Percentiles rank a stretch among this genome's conserved stretches.
Conservation (phyloP, 2,113 vertebrate species). For the Hydrochoerus hydrochaeris region DNA sequence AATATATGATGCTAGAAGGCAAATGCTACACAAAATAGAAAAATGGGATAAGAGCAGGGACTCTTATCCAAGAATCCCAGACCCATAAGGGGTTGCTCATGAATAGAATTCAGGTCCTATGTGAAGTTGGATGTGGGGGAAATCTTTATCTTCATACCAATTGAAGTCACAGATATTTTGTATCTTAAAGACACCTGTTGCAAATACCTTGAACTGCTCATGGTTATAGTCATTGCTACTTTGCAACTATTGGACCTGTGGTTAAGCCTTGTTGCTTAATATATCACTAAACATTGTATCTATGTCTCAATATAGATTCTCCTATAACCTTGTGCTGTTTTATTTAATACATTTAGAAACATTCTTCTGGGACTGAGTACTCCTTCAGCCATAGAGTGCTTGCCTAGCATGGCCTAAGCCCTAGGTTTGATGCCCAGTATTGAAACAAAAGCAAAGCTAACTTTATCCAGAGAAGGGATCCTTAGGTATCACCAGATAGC, state of each 20-base stretch:
- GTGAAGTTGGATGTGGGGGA: neutral
- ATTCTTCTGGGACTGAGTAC: neutral
- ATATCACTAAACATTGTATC: constrained; percentile 11
- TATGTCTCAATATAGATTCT: neutral
- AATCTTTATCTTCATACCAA: neutral
- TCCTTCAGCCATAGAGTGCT: neutral
- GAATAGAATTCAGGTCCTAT: neutral
- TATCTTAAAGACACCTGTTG: neutral
- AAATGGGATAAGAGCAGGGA: neutral
- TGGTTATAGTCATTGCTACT: neutral
- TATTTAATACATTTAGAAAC: neutral
- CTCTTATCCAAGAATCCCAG: neutral
- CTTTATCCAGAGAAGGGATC: neutral
- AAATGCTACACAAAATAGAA: neutral
- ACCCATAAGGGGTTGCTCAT: neutral
- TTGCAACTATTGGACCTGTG: neutral
- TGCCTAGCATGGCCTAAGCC: neutral
- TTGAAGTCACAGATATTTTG: neutral
- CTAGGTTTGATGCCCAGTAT: neutral
- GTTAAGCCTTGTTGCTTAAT: constrained; percentile 7
- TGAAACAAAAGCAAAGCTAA: neutral
- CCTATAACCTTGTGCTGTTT: neutral
- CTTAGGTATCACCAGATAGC: neutral
- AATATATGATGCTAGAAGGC: neutral
- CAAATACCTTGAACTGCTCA: neutral